phyloP scores from a whole-genome alignment of 2,797 vertebrate species.

The Anguilla anguilla region DNA sequence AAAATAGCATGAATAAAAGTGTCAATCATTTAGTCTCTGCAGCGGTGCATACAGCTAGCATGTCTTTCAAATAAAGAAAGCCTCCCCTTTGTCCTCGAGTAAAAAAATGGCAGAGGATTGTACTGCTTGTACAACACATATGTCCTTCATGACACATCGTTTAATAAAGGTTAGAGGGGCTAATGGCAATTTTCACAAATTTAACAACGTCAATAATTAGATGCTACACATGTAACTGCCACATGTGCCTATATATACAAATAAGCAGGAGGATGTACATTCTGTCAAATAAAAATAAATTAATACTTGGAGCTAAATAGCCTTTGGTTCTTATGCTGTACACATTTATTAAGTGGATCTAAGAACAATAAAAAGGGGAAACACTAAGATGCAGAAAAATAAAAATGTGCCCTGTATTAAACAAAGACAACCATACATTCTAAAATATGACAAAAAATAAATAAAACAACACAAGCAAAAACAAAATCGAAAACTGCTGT shows the following conservation, averaged over 20 bases:
- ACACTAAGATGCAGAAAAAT: neutral
- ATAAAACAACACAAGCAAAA: neutral
- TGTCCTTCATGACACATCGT: neutral
- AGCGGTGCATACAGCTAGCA: neutral
- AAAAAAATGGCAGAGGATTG: neutral
- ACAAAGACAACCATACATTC: neutral
- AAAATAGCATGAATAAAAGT: neutral
- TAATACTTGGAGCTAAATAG: neutral
- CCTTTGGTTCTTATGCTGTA: neutral
- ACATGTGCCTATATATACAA: neutral
- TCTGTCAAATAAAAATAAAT: neutral
- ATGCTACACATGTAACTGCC: neutral
- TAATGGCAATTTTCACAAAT: neutral
- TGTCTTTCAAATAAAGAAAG: neutral
- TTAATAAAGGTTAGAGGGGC: neutral
- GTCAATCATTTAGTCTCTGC: neutral
- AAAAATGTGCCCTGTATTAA: neutral
- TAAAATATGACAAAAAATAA: neutral
- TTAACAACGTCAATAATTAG: neutral
- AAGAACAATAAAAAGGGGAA: neutral
- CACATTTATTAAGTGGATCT: neutral
- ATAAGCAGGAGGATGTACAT: neutral
- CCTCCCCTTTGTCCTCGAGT: neutral
- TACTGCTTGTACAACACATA: neutral
- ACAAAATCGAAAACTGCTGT: neutral